Conservation (phyloP, 1,140 invertebrate genomes). For the Meteorus sp. region DNA sequence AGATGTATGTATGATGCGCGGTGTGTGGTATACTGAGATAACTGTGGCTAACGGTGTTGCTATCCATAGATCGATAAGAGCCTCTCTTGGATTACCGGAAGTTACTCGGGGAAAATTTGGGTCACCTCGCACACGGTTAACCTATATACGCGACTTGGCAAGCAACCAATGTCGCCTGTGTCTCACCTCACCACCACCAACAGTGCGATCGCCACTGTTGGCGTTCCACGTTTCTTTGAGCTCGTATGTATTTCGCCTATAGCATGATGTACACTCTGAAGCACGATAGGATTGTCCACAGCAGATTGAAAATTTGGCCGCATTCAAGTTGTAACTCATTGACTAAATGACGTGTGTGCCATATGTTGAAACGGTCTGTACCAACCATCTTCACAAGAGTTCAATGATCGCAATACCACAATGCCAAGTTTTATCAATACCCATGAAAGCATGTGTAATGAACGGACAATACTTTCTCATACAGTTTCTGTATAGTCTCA, state of each 20-base stretch:
- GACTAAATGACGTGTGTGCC: neutral
- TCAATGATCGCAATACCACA: neutral
- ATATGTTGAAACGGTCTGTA: too few species aligned
- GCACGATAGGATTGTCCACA: constrained; percentile 3
- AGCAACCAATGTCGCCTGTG: constrained; percentile 30
- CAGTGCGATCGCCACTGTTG: too few species aligned
- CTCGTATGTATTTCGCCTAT: constrained; percentile 15
- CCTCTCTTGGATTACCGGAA: constrained; percentile 26
- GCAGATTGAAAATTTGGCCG: constrained; percentile 20
- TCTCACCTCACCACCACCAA: too few species aligned
- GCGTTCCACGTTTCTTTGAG: neutral
- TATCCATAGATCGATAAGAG: constrained; percentile 23
- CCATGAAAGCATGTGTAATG: too few species aligned
- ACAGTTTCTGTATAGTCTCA: too few species aligned
- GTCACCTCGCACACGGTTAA: constrained; percentile 23
- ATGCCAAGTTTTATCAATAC: too few species aligned
- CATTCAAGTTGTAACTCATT: constrained; percentile 19
- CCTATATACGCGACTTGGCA: constrained; percentile 37
- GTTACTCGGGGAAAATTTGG: constrained; percentile 28
- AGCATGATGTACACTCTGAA: constrained; percentile 17
- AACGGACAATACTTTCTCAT: too few species aligned
- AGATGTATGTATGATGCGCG: neutral
- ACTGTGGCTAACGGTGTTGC: neutral
- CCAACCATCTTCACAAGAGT: too few species aligned
- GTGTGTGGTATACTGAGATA: neutral